These are phyloP conservation scores for Aldrovandia affinis DNA, from an alignment of 2,797 vertebrate species.

Conservation along the genomic window DNA sequence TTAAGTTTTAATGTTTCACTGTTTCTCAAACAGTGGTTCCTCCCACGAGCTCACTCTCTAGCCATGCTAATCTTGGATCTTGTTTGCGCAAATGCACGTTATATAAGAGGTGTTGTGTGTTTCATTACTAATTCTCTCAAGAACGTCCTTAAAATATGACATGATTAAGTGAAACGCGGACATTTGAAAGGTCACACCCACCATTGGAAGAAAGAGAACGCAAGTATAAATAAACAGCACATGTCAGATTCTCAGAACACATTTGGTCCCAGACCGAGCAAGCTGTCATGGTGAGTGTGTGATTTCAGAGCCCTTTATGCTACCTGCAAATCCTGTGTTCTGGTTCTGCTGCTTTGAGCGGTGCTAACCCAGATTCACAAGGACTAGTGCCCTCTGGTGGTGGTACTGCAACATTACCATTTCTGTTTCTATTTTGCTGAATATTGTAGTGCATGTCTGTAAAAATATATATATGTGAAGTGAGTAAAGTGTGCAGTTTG, in stretches of 20 bases:
- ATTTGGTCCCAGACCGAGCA: background rate
- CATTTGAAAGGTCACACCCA: background rate
- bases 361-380: background rate
- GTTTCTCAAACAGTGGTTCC: background rate
- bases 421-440: background rate
- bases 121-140: background rate
- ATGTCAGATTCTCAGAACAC: background rate
- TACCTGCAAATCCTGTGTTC: background rate
- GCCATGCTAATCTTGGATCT: background rate
- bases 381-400: background rate
- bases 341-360: background rate
- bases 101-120: background rate
- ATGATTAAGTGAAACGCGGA: background rate
- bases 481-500: background rate
- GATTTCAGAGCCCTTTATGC: background rate
- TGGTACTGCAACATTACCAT: background rate
- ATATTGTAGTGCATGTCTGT: background rate
- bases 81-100: background rate
- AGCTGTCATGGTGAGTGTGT: background rate
- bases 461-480: background rate
- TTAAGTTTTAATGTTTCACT: background rate
- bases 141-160: constrained; percentile 20
- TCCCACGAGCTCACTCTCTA: background rate
- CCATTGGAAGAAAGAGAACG: background rate
- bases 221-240: background rate